phyloP scores from a whole-genome alignment of 2,797 vertebrate genomes.

The Rhadinocentrus ornatus region DNA sequence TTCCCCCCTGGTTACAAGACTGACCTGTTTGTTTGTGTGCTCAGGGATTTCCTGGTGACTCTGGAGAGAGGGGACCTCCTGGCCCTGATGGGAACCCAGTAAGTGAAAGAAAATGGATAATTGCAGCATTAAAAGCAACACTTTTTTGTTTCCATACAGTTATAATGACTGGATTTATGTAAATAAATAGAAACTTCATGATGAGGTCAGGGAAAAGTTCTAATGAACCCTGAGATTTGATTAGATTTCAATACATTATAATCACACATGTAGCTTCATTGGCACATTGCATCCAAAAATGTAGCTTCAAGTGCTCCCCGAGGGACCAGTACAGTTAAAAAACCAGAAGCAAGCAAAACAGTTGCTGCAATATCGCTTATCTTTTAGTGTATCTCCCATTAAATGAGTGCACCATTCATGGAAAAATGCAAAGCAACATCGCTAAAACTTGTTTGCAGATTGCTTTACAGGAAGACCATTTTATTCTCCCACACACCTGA shows the following conservation, averaged over 20 bases:
- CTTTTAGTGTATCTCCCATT: background rate
- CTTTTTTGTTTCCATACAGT: background rate
- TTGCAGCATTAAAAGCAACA: background rate
- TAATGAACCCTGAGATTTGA: background rate
- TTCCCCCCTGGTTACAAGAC: slow-evolving; percentile 40
- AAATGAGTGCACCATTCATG: background rate
- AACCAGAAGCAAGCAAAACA: background rate
- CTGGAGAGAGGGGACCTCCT: slow-evolving; percentile 93
- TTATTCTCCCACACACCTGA: background rate
- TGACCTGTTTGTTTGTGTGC: slow-evolving; percentile 66
- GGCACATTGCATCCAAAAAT: background rate
- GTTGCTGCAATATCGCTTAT: background rate
- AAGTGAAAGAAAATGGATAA: slow-evolving; percentile 77
- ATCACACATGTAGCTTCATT: background rate
- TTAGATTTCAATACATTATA: background rate
- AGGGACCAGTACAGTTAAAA: background rate
- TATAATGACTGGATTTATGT: background rate
- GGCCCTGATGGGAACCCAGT: slow-evolving; percentile 96
- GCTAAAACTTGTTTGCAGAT: background rate
- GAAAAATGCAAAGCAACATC: slow-evolving; percentile 2
- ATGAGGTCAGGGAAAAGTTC: background rate
- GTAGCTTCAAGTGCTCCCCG: background rate
- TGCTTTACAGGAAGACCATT: slow-evolving; percentile 11
- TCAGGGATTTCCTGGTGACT: slow-evolving; percentile 96
- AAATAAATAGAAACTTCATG: background rate